phyloP scores from a whole-genome alignment of 2,113 vertebrate species.

The Formicarius rufipectus region DNA sequence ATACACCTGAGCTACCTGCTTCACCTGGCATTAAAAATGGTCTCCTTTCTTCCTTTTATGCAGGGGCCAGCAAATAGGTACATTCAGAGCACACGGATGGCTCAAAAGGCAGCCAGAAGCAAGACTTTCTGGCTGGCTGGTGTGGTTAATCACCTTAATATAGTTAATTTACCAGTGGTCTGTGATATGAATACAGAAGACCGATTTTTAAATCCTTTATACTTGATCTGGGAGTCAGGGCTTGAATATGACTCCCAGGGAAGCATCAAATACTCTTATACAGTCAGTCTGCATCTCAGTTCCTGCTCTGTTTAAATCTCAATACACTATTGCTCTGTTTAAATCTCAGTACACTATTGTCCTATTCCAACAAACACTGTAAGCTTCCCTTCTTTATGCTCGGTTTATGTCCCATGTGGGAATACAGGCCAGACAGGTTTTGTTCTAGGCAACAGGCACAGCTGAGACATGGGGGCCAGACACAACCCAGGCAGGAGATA shows the following conservation, averaged over 20 bases:
- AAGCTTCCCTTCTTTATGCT: background rate
- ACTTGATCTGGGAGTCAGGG: background rate
- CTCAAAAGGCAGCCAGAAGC: background rate
- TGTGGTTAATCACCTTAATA: background rate
- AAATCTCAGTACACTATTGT: background rate
- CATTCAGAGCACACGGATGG: background rate
- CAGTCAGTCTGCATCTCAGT: background rate
- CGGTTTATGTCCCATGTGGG: background rate
- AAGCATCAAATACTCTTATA: background rate
- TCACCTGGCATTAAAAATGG: background rate
- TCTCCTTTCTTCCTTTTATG: background rate
- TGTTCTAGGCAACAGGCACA: background rate
- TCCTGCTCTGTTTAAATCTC: background rate
- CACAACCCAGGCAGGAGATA: background rate
- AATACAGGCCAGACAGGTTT: background rate
- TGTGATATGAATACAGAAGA: background rate
- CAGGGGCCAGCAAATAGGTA: background rate
- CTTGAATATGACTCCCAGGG: background rate
- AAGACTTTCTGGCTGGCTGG: background rate
- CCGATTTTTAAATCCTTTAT: background rate
- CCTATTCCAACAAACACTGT: background rate
- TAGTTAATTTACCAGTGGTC: background rate
- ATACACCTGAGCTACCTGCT: background rate
- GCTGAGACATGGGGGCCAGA: background rate
- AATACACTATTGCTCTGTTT: background rate